Base-by-base conservation (phyloP, 1,140 invertebrate species). In the Belonocnema kinseyi region DNA sequence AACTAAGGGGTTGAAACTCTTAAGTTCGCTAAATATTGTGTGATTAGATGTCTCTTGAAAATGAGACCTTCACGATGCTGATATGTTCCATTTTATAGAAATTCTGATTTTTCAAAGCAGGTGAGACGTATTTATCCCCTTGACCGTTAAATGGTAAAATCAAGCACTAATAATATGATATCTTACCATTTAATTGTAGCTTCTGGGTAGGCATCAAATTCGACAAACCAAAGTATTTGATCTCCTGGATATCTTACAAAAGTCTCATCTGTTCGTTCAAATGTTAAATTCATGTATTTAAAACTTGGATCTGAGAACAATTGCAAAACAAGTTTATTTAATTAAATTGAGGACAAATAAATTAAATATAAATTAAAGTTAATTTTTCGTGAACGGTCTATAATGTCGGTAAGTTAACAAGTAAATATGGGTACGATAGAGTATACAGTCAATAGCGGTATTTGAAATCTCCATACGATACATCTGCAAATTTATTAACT, bases 211-310 rank as follows among this genome's bases (percentile, higher is more conserved):
- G 61, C 61, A 46, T 40, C 61, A 66, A 66, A 40, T 66, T 66
- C 61, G n/a, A n/a, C 61, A 40, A 66, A 40, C 61, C 61, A 66
- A 66, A 66, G 61, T 40, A 66, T 2, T 66, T 66, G 2, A 40
- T 66, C 61, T 66, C 61, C 61, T 66, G n/a, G 40, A 40, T 40
- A 8, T 66, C 61, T 5, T 16, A 40, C 21, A 4, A 66, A 66
- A n/a, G 61, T 66, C 46, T 40, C 61, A 8, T 40, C n/a, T 40
- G 26, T 40, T 6, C 61, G 61, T n/a, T 66, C 13, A n/a, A 16
- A 40, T n/a, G 16, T 66, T 40, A 66, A 13, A n/a, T 66, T 66
- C n/a, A 66, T 40, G n/a, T 66, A 66, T 5, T 40, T 66, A 7
- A 66, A 66, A 10, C 33, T 46, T 8, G 61, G 61, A 66, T 66